A percentile compares a stretch with the other conserved stretches of the same genome.
These are phyloP conservation scores for Andinoacara biseriatus DNA, from an alignment of 2,113 vertebrate genomes.

Conservation along the genomic window DNA sequence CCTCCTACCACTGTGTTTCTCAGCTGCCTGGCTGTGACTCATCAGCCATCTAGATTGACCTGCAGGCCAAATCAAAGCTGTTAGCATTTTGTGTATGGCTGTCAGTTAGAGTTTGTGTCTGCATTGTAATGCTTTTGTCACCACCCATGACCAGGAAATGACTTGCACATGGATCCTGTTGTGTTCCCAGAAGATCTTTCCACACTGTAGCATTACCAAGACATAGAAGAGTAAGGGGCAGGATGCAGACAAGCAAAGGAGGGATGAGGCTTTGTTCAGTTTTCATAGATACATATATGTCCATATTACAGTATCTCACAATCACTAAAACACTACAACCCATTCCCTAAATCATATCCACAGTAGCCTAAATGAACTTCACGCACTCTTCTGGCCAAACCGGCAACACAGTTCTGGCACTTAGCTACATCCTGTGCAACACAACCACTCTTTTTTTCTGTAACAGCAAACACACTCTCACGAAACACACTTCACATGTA, in stretches of 20 bases:
- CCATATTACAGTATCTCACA: not conserved
- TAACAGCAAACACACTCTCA: too few species aligned
- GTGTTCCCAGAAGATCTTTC: constrained; percentile 8
- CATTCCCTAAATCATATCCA: too few species aligned
- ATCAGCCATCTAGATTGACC: not conserved
- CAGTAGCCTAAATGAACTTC: too few species aligned
- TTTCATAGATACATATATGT: not conserved
- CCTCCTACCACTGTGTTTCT: not conserved
- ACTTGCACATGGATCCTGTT: not conserved
- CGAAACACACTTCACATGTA: too few species aligned
- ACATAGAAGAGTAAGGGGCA: not conserved
- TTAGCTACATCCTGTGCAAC: too few species aligned
- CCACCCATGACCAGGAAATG: not conserved
- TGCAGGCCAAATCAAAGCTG: constrained; percentile 41
- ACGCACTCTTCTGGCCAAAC: too few species aligned
- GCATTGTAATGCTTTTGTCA: constrained; percentile 10
- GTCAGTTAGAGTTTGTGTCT: constrained; percentile 36
- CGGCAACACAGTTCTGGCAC: too few species aligned
- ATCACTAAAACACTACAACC: too few species aligned
- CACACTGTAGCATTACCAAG: not conserved
- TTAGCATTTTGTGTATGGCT: constrained; percentile 32
- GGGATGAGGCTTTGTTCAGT: not conserved
- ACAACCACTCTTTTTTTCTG: too few species aligned
- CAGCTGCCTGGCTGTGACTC: not conserved
- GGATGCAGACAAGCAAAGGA: not conserved